phyloP scores from a whole-genome alignment of 2,888 invertebrate genomes.

The Aproaerema taeniolella region DNA sequence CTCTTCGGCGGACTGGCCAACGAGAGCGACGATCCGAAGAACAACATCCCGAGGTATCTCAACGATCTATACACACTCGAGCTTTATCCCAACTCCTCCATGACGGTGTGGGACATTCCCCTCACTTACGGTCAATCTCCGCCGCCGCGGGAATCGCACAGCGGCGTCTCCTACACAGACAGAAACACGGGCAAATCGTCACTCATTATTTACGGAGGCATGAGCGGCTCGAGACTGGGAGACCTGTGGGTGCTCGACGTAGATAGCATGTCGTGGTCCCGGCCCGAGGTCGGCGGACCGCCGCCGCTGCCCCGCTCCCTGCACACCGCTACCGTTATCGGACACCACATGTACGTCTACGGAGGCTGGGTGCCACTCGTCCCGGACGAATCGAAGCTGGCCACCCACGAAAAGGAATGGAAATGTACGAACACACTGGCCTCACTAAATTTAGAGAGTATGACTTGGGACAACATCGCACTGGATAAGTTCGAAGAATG shows the following conservation, averaged over 20 bases:
- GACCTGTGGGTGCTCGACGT: constrained; percentile 98
- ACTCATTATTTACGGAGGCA: constrained; percentile 97
- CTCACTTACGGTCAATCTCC: constrained; percentile 93
- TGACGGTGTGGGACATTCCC: constrained; percentile 94
- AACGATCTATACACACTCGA: constrained; percentile 98
- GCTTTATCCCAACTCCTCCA: constrained; percentile 84
- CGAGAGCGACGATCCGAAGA: constrained; percentile 98
- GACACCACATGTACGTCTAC: constrained; percentile 97
- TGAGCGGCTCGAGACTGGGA: constrained; percentile 98
- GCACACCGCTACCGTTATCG: constrained; percentile 97
- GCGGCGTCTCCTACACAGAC: constrained; percentile 93
- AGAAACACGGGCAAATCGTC: constrained; percentile 87
- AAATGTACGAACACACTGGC: constrained; percentile 98
- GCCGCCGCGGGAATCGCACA: constrained; percentile 97
- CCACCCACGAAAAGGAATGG: constrained; percentile 98
- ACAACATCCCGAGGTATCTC: constrained; percentile 97
- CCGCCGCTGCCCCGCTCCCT: constrained; percentile 96
- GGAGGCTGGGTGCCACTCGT: constrained; percentile 99
- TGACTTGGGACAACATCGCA: constrained; percentile 95
- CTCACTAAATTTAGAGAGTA: constrained; percentile 92
- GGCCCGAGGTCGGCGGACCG: constrained; percentile 90
- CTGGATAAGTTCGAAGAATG: constrained; percentile 93
- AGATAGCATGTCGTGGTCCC: constrained; percentile 96
- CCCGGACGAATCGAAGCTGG: constrained; percentile 93
- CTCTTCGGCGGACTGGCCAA: constrained; percentile 98